phyloP scores from a whole-genome alignment of 2,113 vertebrate species.

The Heliornis fulica region DNA sequence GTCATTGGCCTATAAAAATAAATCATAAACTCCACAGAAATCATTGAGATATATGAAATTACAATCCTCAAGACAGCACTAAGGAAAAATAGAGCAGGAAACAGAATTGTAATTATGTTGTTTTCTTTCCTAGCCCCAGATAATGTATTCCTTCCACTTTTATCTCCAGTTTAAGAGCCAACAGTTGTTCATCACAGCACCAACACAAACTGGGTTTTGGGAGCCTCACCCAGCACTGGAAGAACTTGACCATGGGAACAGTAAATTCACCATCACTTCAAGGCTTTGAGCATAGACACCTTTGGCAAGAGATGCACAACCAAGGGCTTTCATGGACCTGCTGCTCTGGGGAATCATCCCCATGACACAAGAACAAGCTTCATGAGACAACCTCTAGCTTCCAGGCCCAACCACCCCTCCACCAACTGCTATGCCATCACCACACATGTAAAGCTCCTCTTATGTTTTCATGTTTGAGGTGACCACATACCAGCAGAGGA shows the following conservation, averaged over 20 bases:
- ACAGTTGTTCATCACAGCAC: neutral
- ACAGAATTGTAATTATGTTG: neutral
- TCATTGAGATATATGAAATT: neutral
- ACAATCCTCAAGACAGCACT: neutral
- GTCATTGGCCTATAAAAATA: neutral
- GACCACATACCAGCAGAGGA: neutral
- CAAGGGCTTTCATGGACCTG: neutral
- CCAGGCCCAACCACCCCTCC: neutral
- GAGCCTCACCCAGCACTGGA: too few relatives aligned
- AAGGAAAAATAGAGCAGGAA: neutral
- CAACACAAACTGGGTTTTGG: too few relatives aligned
- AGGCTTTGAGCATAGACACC: neutral
- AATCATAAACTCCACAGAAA: neutral
- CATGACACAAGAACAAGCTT: too few relatives aligned
- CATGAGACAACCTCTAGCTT: neutral
- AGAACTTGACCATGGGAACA: fast-evolving
- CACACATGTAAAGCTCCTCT: fast-evolving
- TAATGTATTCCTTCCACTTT: neutral
- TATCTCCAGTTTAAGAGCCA: neutral
- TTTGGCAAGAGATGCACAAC: neutral
- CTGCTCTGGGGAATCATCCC: neutral
- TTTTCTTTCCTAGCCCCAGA: neutral
- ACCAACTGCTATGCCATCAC: too few relatives aligned
- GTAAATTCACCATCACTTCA: neutral
- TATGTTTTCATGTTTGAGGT: fast-evolving